phyloP scores from a whole-genome alignment of 2,113 vertebrate species.

The Sporophila hypoxantha region DNA sequence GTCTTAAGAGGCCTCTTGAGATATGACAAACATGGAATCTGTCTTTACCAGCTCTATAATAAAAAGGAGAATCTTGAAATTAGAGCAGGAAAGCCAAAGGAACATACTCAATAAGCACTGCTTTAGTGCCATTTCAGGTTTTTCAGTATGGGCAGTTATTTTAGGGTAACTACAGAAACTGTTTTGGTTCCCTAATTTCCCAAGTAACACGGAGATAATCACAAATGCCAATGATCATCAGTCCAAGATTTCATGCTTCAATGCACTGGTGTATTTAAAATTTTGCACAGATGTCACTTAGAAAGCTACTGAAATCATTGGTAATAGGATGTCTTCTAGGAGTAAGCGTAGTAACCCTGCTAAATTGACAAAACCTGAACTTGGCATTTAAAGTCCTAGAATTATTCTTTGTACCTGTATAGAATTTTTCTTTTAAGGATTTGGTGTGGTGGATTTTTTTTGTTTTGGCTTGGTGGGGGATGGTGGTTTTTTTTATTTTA shows the following conservation, averaged over 20 bases:
- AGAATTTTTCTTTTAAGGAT: background rate
- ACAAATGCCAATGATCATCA: background rate
- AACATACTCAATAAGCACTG: background rate
- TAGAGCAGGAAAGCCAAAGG: background rate
- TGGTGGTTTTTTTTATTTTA: background rate
- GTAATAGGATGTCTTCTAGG: background rate
- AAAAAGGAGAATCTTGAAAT: background rate
- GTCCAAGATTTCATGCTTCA: accelerated
- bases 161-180: background rate
- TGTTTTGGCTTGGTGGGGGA: background rate
- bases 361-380: background rate
- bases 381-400: background rate
- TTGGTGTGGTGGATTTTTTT: background rate
- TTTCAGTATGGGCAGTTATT: background rate
- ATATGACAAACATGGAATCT: background rate
- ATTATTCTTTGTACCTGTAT: background rate
- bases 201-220: background rate
- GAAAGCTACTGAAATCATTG: background rate
- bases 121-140: background rate
- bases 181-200: background rate
- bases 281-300: background rate
- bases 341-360: background rate
- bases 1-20: background rate
- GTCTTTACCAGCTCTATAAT: background rate
- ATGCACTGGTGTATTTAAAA: background rate